Evolutionary conservation across 2,888 invertebrate species (phyloP).

Genomic region (Polyommatus iphigenia): DNA sequence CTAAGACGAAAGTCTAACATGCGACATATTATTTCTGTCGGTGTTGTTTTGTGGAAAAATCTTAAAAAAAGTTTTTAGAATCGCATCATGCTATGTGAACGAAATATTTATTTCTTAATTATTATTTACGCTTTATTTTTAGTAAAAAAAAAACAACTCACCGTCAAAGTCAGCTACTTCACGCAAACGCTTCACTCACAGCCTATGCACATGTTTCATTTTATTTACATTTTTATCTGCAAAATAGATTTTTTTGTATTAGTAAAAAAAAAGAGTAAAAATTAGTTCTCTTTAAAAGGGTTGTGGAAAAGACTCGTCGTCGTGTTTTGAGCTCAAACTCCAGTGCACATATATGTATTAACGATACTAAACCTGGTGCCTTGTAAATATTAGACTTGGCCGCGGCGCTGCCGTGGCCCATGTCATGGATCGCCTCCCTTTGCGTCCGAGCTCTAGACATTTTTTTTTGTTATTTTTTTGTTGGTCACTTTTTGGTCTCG

Average conservation of each 20-base stretch:
- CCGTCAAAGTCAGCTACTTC: constrained; percentile 10
- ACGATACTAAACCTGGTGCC: constrained; percentile 38
- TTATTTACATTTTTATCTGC: constrained; percentile 5
- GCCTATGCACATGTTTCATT: constrained; percentile 27
- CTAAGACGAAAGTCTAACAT: background rate
- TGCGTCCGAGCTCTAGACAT: constrained; percentile 69
- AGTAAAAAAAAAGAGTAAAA: constrained; percentile 7
- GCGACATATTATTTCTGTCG: background rate
- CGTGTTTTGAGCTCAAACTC: constrained; percentile 54
- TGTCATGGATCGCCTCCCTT: constrained; percentile 71
- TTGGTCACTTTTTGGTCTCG: constrained; percentile 61
- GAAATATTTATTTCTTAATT: background rate
- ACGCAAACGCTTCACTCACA: constrained; percentile 27
- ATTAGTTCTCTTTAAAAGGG: constrained; percentile 53
- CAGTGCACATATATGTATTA: constrained; percentile 45
- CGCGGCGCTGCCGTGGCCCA: background rate
- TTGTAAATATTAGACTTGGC: constrained; percentile 7
- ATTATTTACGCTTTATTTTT: background rate
- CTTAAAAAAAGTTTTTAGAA: background rate
- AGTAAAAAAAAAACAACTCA: background rate
- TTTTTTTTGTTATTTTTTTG: constrained; percentile 50
- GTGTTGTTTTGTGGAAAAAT: background rate
- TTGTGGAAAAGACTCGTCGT: constrained; percentile 73
- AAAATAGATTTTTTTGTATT: constrained; percentile 28
- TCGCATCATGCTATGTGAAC: background rate